Evolutionary conservation across 2,888 invertebrate genomes (phyloP), one percentile per base, ranked within the genome.

Genomic region (Lottia gigantea): DNA sequence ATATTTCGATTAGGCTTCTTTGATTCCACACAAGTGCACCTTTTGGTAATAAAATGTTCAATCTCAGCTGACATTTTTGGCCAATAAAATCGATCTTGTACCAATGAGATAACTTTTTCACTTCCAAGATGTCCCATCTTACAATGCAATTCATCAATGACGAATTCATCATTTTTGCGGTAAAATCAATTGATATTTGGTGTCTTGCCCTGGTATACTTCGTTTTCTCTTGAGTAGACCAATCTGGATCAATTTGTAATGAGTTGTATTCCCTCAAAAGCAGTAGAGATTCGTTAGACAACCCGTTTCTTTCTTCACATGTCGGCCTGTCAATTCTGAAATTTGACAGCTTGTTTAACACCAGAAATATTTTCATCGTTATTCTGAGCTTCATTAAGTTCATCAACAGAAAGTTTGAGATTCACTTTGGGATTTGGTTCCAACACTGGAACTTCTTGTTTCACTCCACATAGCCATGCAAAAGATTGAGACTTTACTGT

Each of bases 71-170:
- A n/a, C n/a, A n/a, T n/a, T n/a, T n/a, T n/a, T n/a, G n/a, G n/a
- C n/a, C n/a, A n/a, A n/a, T n/a, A n/a, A n/a, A n/a, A n/a, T n/a
- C n/a, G n/a, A 31, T 11, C 7, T 12, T 16, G 12, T n/a, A 26
- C 16, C 7, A 62, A 7, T 6, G 19, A 26, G 15, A n/a, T 15
- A 6, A 26, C 40, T 66, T 46, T 19, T 11, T 15, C 12, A 61
- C 45, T 14, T 19, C 49, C 11, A 49, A 49, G 66, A 19, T 66
- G 66, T 16, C 70, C 70, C 66, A 62, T 66, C 6, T 66, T 49
- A 11, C 25, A 2, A 62, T 70, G 70, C 23, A 70, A 26, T 40
- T 70, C 55, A 16, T 64, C 40, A 46, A 46, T n/a, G 0, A 65
- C 62, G 61, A 61, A 25, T 11, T 23, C 61, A 26, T 19, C n/a